Percentiles rank a stretch among this genome's conserved stretches.
Evolutionary conservation across 53 echinoderm and acorn worm genomes (phyloP).

Genomic region (Mesocentrotus franciscanus): DNA sequence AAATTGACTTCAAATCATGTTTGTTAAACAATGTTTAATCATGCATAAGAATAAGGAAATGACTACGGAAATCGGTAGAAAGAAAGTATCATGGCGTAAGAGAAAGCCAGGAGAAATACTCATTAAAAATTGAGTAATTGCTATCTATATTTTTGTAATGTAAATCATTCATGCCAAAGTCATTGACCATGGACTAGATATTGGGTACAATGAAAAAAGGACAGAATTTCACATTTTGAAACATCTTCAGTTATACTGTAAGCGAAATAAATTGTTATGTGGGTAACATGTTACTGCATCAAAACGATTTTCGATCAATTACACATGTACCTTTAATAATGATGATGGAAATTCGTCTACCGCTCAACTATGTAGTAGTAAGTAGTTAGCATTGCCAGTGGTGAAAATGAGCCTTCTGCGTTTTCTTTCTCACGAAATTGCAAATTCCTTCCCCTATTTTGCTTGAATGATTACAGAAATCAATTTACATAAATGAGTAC

Average conservation of each 20-base stretch:
- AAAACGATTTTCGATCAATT: background rate
- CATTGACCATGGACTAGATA: background rate
- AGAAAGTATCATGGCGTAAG: too few species aligned
- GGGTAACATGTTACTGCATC: background rate
- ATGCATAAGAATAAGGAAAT: too few species aligned
- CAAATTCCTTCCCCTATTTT: conserved; percentile 60
- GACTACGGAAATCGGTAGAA: too few species aligned
- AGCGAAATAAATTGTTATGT: background rate
- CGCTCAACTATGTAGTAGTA: background rate
- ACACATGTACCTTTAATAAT: background rate
- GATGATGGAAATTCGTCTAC: background rate
- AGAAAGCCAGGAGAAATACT: too few species aligned
- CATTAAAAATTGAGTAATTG: too few species aligned
- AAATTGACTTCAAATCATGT: too few species aligned
- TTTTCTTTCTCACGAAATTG: conserved; percentile 9
- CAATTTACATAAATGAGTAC: conserved; percentile 47
- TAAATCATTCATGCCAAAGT: background rate
- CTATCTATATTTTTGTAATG: too few species aligned
- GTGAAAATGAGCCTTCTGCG: conserved; percentile 8
- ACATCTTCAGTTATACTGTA: background rate
- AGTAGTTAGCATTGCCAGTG: conserved; percentile 1
- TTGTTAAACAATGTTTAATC: too few species aligned
- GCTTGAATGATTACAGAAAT: conserved; percentile 44
- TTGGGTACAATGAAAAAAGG: background rate
- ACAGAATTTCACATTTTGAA: background rate